These are phyloP conservation scores for Brachycybe producta DNA, from an alignment of 2,888 invertebrate species.

Conservation along the genomic window DNA sequence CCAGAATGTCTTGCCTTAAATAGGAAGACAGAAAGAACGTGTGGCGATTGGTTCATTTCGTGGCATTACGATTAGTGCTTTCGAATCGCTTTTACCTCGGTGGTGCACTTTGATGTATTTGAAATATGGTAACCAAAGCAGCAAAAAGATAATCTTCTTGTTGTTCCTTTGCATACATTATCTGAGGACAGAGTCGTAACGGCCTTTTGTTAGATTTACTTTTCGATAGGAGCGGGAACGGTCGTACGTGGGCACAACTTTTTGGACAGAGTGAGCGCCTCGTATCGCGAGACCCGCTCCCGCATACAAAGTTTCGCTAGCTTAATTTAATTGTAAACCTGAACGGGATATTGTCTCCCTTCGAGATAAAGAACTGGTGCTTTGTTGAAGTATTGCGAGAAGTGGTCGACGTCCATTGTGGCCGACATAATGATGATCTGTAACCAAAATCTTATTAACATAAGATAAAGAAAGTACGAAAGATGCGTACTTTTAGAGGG, in stretches of 20 bases:
- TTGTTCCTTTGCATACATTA: constrained; percentile 30
- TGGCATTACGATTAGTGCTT: constrained; percentile 35
- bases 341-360: constrained; percentile 65
- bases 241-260: too few relatives aligned
- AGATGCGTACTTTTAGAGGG: constrained; percentile 49
- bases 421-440: constrained; percentile 84
- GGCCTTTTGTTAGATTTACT: constrained; percentile 4
- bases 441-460: not conserved
- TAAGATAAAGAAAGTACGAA: not conserved
- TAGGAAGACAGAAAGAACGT: constrained; percentile 15
- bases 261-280: too few relatives aligned
- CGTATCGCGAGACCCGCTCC: too few relatives aligned
- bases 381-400: constrained; percentile 73
- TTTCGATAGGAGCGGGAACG: too few relatives aligned
- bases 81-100: constrained; percentile 65
- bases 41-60: not conserved
- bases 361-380: constrained; percentile 78
- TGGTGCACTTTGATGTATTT: constrained; percentile 70
- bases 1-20: constrained; percentile 69
- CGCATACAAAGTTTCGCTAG: too few relatives aligned
- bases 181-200: too few relatives aligned
- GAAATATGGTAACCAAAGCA: constrained; percentile 72
- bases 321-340: constrained; percentile 28
- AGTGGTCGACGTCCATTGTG: constrained; percentile 90
- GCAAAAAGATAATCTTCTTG: constrained; percentile 70